Evolutionary conservation across 2,888 invertebrate species (phyloP), one percentile per base, ranked within the genome.

Genomic region (Cheilosia vulpina): DNA sequence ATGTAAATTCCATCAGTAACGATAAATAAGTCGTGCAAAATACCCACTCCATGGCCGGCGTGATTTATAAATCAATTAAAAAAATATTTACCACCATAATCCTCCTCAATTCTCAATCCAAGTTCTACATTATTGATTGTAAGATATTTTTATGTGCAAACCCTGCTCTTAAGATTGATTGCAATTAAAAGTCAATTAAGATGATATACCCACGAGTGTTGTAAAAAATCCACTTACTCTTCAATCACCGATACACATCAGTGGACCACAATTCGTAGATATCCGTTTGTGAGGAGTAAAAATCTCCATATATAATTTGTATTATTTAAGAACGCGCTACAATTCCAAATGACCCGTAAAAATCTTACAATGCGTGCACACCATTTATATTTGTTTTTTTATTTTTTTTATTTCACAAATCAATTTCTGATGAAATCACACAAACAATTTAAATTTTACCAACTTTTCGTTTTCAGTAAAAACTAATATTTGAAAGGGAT

Each of bases 211-310:
- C 13, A 38, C 13, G 1, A 13, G 34, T 38, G 4, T 0, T 4
- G 38, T 38, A 13, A 38, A 38, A 38, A 38, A 38, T 19, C 47
- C 19, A 47, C 75, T 69, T 41, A 75, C 24, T 63, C 41, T 57
- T 50, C 4, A 71, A 53, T 62, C 47, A 79, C 57, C 73, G 41
- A 63, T 38, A 45, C 43, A 24, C 52, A 68, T 55, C 21, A 66
- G 45, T 76, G 38, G 63, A 77, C 69, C 19, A 58, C 50, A 34
- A 60, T 62, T 58, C 68, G 69, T 65, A 69, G 69, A 75, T 84
- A 84, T 84, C 83, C 83, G 57, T 84, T 76, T 76, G 53, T 45
- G 68, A 19, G 73, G 57, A 19, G 73, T 60, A 19, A 71, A 75
- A 75, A 75, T 45, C 55, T 75, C 47, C 45, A 58, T 53, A 63